Evolutionary conservation across 2,888 invertebrate genomes (phyloP).

Genomic region (Shargacucullia verbasci): DNA sequence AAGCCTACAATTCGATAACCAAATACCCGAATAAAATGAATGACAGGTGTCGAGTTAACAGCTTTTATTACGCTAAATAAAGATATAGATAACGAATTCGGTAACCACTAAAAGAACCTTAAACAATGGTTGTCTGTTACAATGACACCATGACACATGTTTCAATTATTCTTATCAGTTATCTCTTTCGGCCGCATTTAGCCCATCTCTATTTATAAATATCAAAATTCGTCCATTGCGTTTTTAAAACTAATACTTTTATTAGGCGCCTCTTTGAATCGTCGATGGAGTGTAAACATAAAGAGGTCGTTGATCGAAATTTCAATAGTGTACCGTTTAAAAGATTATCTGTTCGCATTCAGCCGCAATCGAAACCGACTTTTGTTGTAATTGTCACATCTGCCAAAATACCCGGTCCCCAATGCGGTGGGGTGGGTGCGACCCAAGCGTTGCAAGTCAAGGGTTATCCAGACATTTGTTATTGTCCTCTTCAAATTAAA

Average conservation of each 20-base stretch:
- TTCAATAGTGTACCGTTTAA: slow-evolving; percentile 70
- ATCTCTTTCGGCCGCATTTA: slow-evolving; percentile 68
- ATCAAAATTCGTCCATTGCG: slow-evolving; percentile 45
- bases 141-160: slow-evolving; percentile 79
- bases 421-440: slow-evolving; percentile 35
- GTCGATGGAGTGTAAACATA: slow-evolving; percentile 48
- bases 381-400: slow-evolving; percentile 84
- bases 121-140: slow-evolving; percentile 67
- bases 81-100: slow-evolving; percentile 70
- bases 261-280: slow-evolving; percentile 11
- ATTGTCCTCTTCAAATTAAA: slow-evolving; percentile 55
- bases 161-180: slow-evolving; percentile 84
- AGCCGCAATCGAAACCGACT: slow-evolving; percentile 83
- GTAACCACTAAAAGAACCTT: slow-evolving; percentile 70
- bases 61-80: slow-evolving; percentile 74
- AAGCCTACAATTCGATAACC: slow-evolving; percentile 48
- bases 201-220: slow-evolving; percentile 53
- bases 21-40: slow-evolving; percentile 60
- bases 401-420: slow-evolving; percentile 73
- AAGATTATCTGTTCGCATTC: slow-evolving; percentile 81
- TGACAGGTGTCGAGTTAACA: slow-evolving; percentile 82
- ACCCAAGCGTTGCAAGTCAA: slow-evolving; percentile 54
- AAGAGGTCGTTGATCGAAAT: slow-evolving; percentile 61
- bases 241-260: slow-evolving; percentile 14
- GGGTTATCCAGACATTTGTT: slow-evolving; percentile 56